Base-by-base conservation (phyloP, 2,797 vertebrate genomes). In the Anas flavirostris region DNA sequence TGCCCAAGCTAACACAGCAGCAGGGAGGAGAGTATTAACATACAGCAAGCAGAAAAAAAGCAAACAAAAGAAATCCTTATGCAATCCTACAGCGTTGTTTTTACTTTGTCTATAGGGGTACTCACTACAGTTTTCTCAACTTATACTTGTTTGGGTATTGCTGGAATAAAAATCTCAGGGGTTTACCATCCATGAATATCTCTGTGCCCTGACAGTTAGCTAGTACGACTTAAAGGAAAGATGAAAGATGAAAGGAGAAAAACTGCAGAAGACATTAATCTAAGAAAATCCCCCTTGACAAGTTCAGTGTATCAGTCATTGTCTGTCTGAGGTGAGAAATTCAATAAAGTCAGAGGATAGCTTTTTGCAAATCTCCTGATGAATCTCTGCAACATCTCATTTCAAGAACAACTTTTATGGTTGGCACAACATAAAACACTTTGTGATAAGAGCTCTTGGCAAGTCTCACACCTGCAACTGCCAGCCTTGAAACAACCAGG, bases 181-280 rank as follows among this genome's bases (percentile, higher is more conserved):
- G 64, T 14, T 90, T 85, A 68, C 78, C 66, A 86, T 29, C 60
- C 59, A 53, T n/a, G 35, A 90, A n/a, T 86, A 73, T 75, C 50
- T 88, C 70, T 73, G 59, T 35, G 16, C 78, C 63, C 6, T 88
- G 83, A 79, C 80, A 83, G 62, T 14, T 29, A 41, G 48, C 23
- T 66, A 80, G 68, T 60, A 82, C 56, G 80, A 73, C 46, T 66
- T 66, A 5, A 33, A 2, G 4, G 37, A 88, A 95, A 77, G 41
- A 68, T 48, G 48, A 91, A 68, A 80, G 82, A 91, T 56, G 23
- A 87, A 89, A 90, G 70, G 68, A 87, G 62, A 66, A 86, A 64
- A 86, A 86, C 19, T 44, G 64, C 46, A 90, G 64, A 68, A 88
- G 67, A 62, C 90, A 96, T 96, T 91, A 89, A 96, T 96, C 79